These are phyloP conservation scores for Gambelia wislizenii DNA, from an alignment of 2,797 vertebrate species.

Conservation along the genomic window DNA sequence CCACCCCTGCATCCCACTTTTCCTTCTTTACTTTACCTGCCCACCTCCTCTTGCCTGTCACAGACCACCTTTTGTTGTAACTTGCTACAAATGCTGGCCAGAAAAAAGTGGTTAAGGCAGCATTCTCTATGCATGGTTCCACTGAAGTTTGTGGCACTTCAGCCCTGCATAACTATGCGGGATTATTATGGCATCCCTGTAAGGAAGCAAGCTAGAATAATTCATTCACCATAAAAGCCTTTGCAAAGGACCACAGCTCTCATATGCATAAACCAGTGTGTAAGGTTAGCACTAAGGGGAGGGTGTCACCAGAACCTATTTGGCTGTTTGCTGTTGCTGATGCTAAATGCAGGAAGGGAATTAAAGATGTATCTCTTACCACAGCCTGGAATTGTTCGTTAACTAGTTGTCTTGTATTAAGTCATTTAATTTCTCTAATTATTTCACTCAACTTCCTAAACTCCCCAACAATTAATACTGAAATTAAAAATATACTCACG, in stretches of 20 bases:
- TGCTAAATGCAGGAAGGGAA: not conserved
- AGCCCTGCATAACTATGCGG: not conserved
- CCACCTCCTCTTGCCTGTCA: constrained; percentile 12
- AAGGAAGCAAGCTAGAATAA: not conserved
- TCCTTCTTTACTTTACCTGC: constrained; percentile 2
- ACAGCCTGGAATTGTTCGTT: too few relatives aligned
- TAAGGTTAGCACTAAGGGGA: not conserved
- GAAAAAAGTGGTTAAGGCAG: not conserved
- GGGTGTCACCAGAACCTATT: not conserved
- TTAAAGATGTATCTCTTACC: too few relatives aligned
- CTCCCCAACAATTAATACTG: too few relatives aligned
- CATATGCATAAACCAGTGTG: not conserved
- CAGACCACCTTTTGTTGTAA: constrained; percentile 28
- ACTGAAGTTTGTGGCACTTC: not conserved
- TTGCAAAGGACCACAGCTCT: not conserved
- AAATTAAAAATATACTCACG: too few relatives aligned
- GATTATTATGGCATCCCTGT: not conserved
- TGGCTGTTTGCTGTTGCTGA: not conserved
- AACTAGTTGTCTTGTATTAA: too few relatives aligned
- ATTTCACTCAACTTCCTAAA: too few relatives aligned
- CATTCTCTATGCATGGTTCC: not conserved
- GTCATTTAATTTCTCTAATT: too few relatives aligned
- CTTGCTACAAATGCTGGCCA: not conserved
- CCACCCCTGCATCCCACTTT: not conserved
- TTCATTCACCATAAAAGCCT: not conserved